Evolutionary conservation across 2,888 invertebrate species (phyloP), one percentile per base, ranked within the genome.

Genomic region (Melanostoma scalare): DNA sequence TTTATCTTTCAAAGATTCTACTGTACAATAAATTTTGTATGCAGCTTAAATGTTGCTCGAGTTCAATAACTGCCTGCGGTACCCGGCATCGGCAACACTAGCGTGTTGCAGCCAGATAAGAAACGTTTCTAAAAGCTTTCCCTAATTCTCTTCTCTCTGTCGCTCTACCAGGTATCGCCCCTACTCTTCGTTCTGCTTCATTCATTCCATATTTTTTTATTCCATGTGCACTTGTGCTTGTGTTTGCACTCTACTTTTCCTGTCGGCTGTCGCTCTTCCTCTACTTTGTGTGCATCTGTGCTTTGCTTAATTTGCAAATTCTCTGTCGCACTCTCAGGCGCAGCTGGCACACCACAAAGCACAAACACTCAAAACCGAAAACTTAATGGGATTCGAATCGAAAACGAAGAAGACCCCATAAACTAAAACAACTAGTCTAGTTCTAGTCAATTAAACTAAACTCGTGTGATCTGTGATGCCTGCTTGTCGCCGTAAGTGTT

Each of bases 301-400:
- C 72, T 67, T 71, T 71, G 10, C 33, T 35, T 69, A 68, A 72
- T 72, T 65, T 65, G 71, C 58, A 50, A 58, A 58, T 58, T 71
- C 65, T 55, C 33, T 63, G 56, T 55, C 63, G 56, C 31, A 35
- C 20, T 20, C 20, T 20, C 20, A 20, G 55, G 38, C 9, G 69
- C 20, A 6, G 20, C n/a, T 50, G 31, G 40, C 52, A 63, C 48
- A 10, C 9, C 61, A 72, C 61, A 72, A 60, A 42, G n/a, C 58
- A 78, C 58, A 60, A 52, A 44, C 36, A 36, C 52, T 67, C 65
- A 5, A 35, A 6, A 67, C 1, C 20, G 20, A 20, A 20, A 20
- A 20, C 20, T 20, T 20, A 1, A 20, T 20, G 20, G 20, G 20
- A 20, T 20, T 20, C 20, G 20, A 20, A 20, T 20, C 20, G 20